Evolutionary conservation across 2,113 vertebrate species (phyloP), one percentile per base, ranked within the genome.

Genomic region (Ramphastos sulfuratus): DNA sequence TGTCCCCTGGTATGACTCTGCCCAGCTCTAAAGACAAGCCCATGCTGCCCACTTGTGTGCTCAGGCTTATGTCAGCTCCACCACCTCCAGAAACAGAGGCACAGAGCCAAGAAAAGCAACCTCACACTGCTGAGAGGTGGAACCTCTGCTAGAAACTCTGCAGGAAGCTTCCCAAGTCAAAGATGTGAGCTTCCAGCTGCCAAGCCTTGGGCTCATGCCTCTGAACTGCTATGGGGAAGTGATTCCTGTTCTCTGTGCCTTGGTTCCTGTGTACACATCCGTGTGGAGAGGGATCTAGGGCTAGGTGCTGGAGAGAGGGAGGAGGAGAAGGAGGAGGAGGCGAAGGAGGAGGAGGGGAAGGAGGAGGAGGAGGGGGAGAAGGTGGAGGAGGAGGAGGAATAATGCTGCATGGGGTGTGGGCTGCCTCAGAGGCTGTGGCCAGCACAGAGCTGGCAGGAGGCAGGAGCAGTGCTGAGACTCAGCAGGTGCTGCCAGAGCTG

Each of bases 51-150:
- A 24, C 60, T 48, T 64, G 27, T 82, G 21, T 72, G 61, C 74
- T 17, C 44, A 31, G 7, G 6, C 59, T 67, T 87, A 86, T 65
- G 66, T 85, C 82, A 90, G 65, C 76, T 86, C 59, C 59, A 72
- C 76, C 82, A 93, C 76, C 71, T 86, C 71, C 91, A 93, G 76
- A 93, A 61, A 66, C 3, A 20, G 46, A 20, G 76, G 60, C 15
- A 24, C 20, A 20, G 48, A 77, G 91, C 71, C 82, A 93, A 93
- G 91, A 82, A 85, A 82, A 93, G 82, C 91, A 89, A 39, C 24
- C 65, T 76, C 15, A 3, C 58, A 12, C 70, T 28, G 37, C 35
- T 60, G 64, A 48, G 12, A 59, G 75, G 9, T 24, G 24, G 48
- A 28, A 54, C n/a, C 58, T 71, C 76, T 1, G 1, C 82, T 66